Percentiles rank a stretch among this genome's conserved stretches.
Conservation (phyloP, 2,797 vertebrate genomes). For the Florisuga fusca region DNA sequence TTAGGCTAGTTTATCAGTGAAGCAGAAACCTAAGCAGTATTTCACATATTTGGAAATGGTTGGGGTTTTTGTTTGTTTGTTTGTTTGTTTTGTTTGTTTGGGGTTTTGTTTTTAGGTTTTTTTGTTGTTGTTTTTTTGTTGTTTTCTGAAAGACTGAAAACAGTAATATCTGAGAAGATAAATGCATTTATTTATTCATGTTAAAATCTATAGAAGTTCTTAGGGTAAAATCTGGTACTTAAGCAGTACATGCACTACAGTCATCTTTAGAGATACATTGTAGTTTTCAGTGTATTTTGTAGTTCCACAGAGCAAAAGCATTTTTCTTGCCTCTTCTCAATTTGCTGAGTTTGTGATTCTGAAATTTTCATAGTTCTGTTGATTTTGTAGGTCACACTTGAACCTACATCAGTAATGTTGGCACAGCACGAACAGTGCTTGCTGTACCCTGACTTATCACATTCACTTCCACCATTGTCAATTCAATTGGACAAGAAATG, state of each 20-base stretch:
- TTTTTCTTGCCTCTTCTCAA: not conserved
- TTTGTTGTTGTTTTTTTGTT: not conserved
- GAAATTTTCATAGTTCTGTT: not conserved
- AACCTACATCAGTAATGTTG: not conserved
- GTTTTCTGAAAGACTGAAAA: not conserved
- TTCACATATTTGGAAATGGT: not conserved
- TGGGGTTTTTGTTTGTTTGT: not conserved
- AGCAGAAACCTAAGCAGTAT: not conserved
- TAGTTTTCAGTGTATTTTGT: not conserved
- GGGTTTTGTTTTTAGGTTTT: not conserved
- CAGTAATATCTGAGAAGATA: not conserved
- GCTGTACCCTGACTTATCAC: slow-evolving; percentile 3
- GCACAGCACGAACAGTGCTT: not conserved
- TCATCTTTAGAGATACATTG: not conserved
- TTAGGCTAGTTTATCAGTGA: not conserved
- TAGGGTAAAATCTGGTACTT: not conserved
- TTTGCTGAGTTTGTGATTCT: not conserved
- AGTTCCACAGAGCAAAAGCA: not conserved
- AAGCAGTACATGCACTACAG: not conserved
- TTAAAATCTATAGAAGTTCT: not conserved
- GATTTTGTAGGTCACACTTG: slow-evolving; percentile 3
- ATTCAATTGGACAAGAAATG: not conserved
- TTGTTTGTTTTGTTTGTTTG: no score
- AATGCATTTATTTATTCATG: not conserved
- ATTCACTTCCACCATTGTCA: not conserved